Percentiles rank a stretch among this genome's conserved stretches.
Evolutionary conservation across 1,140 invertebrate species (phyloP).

Genomic region (Polyergus mexicanus): DNA sequence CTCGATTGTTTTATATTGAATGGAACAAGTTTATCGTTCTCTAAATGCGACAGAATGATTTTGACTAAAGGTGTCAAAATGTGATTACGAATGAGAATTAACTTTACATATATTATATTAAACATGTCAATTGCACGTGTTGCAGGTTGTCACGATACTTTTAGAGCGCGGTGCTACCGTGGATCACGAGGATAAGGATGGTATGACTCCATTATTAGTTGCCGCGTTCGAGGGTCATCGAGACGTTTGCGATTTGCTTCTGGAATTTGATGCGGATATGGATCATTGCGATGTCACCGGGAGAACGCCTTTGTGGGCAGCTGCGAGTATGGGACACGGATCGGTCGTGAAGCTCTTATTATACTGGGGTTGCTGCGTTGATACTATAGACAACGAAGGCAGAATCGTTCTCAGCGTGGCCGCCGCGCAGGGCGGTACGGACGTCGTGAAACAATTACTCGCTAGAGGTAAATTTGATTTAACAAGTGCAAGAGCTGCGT

Average conservation of each 20-base stretch:
- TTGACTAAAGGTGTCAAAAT: not conserved
- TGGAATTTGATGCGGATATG: conserved; percentile 95
- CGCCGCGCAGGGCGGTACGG: conserved; percentile 93
- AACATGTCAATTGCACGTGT: conserved; percentile 56
- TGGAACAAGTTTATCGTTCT: not conserved
- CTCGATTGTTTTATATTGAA: not conserved
- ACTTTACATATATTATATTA: not conserved
- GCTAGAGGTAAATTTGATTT: conserved; percentile 89
- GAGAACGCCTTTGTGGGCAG: conserved; percentile 93
- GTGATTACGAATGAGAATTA: not conserved
- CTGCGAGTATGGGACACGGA: conserved; percentile 95
- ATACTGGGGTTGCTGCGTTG: conserved; percentile 96
- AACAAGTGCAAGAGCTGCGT: not conserved
- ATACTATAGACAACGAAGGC: conserved; percentile 96
- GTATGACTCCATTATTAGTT: conserved; percentile 96
- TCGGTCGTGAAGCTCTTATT: conserved; percentile 93
- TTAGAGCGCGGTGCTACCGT: conserved; percentile 95
- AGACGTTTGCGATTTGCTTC: conserved; percentile 93
- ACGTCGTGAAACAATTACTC: conserved; percentile 95
- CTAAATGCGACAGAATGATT: not conserved
- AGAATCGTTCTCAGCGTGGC: conserved; percentile 95
- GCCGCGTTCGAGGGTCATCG: conserved; percentile 97
- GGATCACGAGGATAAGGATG: conserved; percentile 96
- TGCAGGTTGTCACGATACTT: conserved; percentile 90
- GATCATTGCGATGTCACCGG: conserved; percentile 94